Percentiles rank a stretch among this genome's conserved stretches.
These are phyloP conservation scores for Papilio polyxenes DNA, from an alignment of 1,140 invertebrate species.

Conservation along the genomic window DNA sequence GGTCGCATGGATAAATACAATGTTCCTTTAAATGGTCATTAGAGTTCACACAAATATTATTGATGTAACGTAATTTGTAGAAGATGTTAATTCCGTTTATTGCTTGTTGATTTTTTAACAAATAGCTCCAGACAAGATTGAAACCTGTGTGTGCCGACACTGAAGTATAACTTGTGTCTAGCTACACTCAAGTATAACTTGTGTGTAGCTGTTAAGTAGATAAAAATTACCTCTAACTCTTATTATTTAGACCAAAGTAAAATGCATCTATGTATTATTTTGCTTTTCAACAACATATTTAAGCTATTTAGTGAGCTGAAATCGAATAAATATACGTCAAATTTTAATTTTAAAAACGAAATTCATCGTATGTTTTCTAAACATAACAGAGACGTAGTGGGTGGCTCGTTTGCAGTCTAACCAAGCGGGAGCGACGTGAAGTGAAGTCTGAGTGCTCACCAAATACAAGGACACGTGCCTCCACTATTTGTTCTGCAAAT, in stretches of 20 bases:
- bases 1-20: constrained; percentile 1
- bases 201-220: no score
- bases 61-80: not conserved
- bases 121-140: no score
- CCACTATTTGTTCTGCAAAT: not conserved
- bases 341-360: not conserved
- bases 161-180: no score
- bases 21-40: constrained; percentile 15
- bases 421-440: constrained; percentile 18
- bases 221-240: no score
- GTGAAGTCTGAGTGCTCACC: not conserved
- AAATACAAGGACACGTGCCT: not conserved
- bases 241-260: no score
- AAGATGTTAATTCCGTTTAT: no score
- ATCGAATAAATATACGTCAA: not conserved
- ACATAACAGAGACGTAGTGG: not conserved
- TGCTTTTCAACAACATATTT: not conserved
- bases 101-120: no score
- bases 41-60: not conserved
- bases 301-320: not conserved
- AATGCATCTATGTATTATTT: no score
- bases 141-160: no score
- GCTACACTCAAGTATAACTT: no score
- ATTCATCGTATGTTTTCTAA: constrained; percentile 7
- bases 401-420: constrained; percentile 22